Evolutionary conservation across 2,113 vertebrate species (phyloP), one percentile per base, ranked within the genome.

Genomic region (Entelurus aequoreus): DNA sequence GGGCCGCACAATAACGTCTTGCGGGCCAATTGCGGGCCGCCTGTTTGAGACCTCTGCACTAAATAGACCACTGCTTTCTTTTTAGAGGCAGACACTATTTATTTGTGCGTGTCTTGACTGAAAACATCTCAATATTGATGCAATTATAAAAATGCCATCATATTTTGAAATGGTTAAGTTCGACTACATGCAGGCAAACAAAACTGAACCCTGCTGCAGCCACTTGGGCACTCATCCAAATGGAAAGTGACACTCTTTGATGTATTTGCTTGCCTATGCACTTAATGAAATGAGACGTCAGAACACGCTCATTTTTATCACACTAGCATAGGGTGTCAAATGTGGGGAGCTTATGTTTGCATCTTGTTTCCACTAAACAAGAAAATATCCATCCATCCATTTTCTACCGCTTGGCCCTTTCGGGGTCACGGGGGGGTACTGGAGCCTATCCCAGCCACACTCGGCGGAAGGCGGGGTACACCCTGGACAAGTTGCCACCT

Each of bases 211-310:
- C 59, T 10, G 58, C 58, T 8, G 44, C 35, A 11, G 60, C 42
- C 57, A 64, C 74, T 76, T 47, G 54, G 71, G 75, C 77, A 63
- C 66, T 54, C 47, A 48, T 66, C 71, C 73, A 84, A 77, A 72
- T 77, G 70, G 66, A 79, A 77, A 76, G 55, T 71, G 72, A 76
- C 51, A 58, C 66, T 4, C 46, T 44, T 4, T 68, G 79, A 78
- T 70, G 63, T 60, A 63, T 61, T 65, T 38, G 11, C 49, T 68
- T 60, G 36, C 61, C 36, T n/a, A 35, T n/a, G 2, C 68, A 82
- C 63, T 75, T 82, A 79, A 78, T 76, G 70, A 79, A 83, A 81
- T 70, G 75, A 78, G 70, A 71, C 16, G 3, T 65, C 8, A 56
- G 40, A 58, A 65, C 10, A 16, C 47, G 50, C 74, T 61, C 67